Evolutionary conservation across 2,888 invertebrate genomes (phyloP), one percentile per base, ranked within the genome.

Genomic region (Nemotelus nigrinus): DNA sequence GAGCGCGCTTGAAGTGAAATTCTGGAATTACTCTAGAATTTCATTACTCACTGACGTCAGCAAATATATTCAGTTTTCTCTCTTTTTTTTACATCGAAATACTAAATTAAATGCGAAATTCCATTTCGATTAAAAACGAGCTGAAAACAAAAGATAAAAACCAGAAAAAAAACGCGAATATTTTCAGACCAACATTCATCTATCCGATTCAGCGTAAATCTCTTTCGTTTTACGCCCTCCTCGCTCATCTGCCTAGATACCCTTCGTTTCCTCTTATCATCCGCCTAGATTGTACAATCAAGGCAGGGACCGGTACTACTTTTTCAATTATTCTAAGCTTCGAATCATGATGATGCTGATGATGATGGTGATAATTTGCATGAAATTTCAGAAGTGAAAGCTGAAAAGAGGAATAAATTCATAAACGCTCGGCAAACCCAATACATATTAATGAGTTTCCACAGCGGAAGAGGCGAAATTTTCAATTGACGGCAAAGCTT

Each of bases 381-480:
- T 72, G 72, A 72, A 72, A 72, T 72, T 72, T 72, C 58, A 47
- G 3, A 25, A 58, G 58, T 45, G 57, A 72, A 58, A 72, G 58
- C 45, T 57, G 57, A 41, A 55, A 72, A 72, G 44, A 25, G 39
- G 58, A 72, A 72, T 72, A 45, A 57, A 72, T 72, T 72, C 60
- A 72, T 72, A 72, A 72, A 72, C 57, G 57, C 50, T 45, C 44
- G 44, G 43, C 55, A 70, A 58, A 72, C 45, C 58, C 72, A 72
- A 72, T 72, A 72, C 57, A 72, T 72, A 72, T 72, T 72, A 72
- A 72, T 72, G 72, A 72, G 72, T 72, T 58, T 72, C 72, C 58
- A 25, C 58, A 53, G 70, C 70, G 70, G 2, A 70, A 55, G 43
- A 70, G 55, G 53, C 70, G 70, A 70, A 70, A 70, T 70, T 55